phyloP scores from a whole-genome alignment of 2,797 vertebrate genomes.

The Australoheros facetus region DNA sequence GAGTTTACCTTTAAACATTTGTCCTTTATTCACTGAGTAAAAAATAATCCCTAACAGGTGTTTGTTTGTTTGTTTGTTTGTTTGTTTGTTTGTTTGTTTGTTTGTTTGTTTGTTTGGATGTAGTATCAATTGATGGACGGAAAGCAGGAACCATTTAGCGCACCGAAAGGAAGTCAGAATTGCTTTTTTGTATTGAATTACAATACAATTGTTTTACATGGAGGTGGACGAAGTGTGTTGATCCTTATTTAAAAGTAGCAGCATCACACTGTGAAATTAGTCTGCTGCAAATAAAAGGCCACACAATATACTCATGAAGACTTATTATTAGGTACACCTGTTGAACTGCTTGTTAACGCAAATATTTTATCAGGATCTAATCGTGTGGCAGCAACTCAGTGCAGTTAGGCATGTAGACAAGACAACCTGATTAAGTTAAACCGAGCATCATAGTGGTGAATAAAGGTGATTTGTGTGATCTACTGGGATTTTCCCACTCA shows the following conservation, averaged over 20 bases:
- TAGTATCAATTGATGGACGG: neutral
- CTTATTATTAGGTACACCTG: neutral
- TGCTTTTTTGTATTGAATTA: neutral
- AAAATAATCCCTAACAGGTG: neutral
- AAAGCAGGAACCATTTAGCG: neutral
- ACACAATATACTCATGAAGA: neutral
- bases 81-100: neutral
- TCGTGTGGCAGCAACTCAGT: neutral
- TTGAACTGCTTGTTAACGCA: neutral
- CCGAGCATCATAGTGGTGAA: neutral
- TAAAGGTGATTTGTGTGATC: neutral
- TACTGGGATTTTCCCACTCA: neutral
- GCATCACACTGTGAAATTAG: neutral
- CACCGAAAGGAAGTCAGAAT: neutral
- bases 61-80: neutral
- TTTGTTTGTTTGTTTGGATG: neutral
- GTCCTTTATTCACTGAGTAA: too few relatives aligned
- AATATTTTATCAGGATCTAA: neutral
- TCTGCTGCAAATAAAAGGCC: neutral
- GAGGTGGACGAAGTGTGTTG: neutral
- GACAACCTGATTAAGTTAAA: neutral
- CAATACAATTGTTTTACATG: neutral
- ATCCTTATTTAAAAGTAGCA: neutral
- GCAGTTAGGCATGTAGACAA: neutral
- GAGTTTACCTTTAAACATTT: too few relatives aligned